Evolutionary conservation across 2,888 invertebrate species (phyloP).

Genomic region (Entomobrya multifasciata): DNA sequence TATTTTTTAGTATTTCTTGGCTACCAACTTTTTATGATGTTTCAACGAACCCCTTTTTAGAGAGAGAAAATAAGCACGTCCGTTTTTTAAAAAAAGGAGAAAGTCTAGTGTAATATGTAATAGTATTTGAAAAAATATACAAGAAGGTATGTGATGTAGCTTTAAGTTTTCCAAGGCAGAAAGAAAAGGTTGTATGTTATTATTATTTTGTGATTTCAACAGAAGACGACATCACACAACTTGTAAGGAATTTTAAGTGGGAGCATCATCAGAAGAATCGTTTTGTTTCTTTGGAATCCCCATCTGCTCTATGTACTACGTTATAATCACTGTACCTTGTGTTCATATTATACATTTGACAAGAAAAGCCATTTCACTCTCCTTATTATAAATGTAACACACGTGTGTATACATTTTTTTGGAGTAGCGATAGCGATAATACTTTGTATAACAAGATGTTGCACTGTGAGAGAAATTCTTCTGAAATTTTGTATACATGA

Average conservation of each 20-base stretch:
- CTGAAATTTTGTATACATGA: too few species aligned
- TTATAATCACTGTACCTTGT: too few species aligned
- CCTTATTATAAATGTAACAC: too few species aligned
- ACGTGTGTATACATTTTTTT: too few species aligned
- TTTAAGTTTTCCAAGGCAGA: too few species aligned
- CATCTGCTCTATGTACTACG: conserved; percentile 48
- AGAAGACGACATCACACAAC: conserved; percentile 30
- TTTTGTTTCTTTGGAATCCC: conserved; percentile 10
- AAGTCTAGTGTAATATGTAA: background rate
- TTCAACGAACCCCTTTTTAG: conserved; percentile 38
- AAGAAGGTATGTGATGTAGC: too few species aligned
- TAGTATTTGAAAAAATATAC: background rate
- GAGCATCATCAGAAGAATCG: conserved; percentile 23
- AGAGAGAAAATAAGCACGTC: conserved; percentile 29
- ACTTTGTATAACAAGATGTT: too few species aligned
- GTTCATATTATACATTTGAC: too few species aligned
- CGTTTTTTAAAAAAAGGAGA: background rate
- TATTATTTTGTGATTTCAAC: conserved; percentile 53
- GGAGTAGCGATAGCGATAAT: too few species aligned
- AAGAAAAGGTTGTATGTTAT: conserved; percentile 25
- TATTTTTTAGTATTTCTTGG: background rate
- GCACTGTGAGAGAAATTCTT: too few species aligned
- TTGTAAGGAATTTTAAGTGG: conserved; percentile 50
- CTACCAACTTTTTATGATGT: conserved; percentile 41
- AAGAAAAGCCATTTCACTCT: too few species aligned